Evolutionary conservation across 30 jellyfish, hydroid and myxozoan genomes (phyloP).

Genomic region (Aurelia aurita): DNA sequence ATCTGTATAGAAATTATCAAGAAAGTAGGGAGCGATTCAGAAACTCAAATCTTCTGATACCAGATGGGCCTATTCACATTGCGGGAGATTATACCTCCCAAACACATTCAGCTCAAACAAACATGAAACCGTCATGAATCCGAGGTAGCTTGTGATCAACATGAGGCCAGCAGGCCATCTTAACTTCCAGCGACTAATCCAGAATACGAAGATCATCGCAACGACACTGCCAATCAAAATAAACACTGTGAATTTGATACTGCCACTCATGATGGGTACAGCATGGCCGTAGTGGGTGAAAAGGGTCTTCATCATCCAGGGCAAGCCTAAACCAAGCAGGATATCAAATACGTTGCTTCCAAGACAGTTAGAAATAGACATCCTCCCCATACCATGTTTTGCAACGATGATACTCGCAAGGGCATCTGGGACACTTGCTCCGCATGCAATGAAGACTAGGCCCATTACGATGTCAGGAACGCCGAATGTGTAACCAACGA

Average conservation of each 20-base stretch:
- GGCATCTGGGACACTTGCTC: constrained; percentile 99
- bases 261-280: constrained; percentile 80
- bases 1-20: too few relatives aligned
- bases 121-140: constrained; percentile 70
- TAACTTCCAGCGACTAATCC: constrained; percentile 80
- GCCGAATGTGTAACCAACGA: constrained; percentile 83
- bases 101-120: constrained; percentile 81
- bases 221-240: constrained; percentile 80
- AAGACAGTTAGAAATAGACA: constrained; percentile 95
- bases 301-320: constrained; percentile 94
- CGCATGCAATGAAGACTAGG: constrained; percentile 87
- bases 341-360: constrained; percentile 98
- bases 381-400: constrained; percentile 87
- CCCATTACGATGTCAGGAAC: constrained; percentile 99
- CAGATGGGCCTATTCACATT: constrained; percentile 35
- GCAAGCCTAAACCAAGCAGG: constrained; percentile 95
- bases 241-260: constrained; percentile 82
- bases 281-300: constrained; percentile 80
- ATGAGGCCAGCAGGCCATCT: constrained; percentile 76
- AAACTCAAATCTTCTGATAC: too few relatives aligned
- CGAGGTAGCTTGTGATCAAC: constrained; percentile 66
- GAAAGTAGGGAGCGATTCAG: too few relatives aligned
- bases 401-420: constrained; percentile 96
- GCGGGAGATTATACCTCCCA: constrained; percentile 68
- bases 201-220: constrained; percentile 73